phyloP scores from a whole-genome alignment of 2,888 invertebrate genomes.

The Pandemis cinnamomeana region DNA sequence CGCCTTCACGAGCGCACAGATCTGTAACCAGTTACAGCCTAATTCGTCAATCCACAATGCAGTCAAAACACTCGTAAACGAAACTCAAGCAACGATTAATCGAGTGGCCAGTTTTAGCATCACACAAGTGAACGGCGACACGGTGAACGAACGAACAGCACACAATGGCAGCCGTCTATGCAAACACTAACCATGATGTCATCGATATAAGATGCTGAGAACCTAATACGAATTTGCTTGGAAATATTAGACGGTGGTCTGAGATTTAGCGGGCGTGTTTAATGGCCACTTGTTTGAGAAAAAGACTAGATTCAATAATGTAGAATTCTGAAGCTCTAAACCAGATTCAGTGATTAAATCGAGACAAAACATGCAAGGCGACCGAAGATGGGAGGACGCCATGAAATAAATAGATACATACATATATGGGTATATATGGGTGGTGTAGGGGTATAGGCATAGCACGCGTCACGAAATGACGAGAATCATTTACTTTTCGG shows the following conservation, averaged over 20 bases:
- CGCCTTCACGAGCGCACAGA: too few species aligned
- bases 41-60: neutral
- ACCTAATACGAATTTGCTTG: slow-evolving; percentile 12
- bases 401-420: too few species aligned
- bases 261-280: neutral
- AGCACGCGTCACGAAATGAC: too few species aligned
- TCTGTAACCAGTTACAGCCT: too few species aligned
- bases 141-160: slow-evolving; percentile 28
- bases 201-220: slow-evolving; percentile 9
- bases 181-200: slow-evolving; percentile 31
- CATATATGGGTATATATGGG: too few species aligned
- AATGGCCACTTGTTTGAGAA: neutral
- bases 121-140: neutral
- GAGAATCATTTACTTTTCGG: too few species aligned
- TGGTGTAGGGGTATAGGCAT: too few species aligned
- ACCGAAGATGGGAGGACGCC: too few species aligned
- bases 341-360: too few species aligned
- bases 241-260: slow-evolving; percentile 7
- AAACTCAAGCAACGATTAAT: neutral
- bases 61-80: neutral
- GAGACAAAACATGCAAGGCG: too few species aligned
- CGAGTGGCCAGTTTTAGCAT: neutral
- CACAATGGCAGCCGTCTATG: slow-evolving; percentile 7
- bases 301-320: too few species aligned
- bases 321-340: too few species aligned